Percentiles rank a stretch among this genome's conserved stretches.
Conservation (phyloP, 2,113 vertebrate genomes). For the Elachura formosa region DNA sequence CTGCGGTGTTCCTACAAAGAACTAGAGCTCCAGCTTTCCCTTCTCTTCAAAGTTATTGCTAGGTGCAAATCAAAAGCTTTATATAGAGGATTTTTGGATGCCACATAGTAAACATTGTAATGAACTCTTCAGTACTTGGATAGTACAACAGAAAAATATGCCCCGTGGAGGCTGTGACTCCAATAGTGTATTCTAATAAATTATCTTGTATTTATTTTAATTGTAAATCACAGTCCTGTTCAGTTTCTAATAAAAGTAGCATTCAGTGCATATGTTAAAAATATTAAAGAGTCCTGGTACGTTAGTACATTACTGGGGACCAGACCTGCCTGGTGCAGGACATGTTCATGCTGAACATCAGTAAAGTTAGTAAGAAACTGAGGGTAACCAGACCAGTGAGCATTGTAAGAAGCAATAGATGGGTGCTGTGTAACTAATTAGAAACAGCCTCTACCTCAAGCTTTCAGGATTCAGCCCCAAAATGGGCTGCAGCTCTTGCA, state of each 20-base stretch:
- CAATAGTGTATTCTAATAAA: background rate
- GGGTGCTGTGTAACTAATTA: background rate
- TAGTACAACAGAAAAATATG: background rate
- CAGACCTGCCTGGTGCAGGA: background rate
- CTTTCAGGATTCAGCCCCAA: background rate
- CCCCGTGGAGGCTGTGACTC: background rate
- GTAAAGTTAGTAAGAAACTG: background rate
- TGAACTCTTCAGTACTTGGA: background rate
- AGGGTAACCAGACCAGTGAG: background rate
- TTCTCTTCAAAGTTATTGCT: background rate
- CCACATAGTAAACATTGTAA: background rate
- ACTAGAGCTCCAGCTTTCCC: background rate
- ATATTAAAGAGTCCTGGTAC: background rate
- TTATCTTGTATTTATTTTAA: background rate
- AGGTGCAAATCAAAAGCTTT: background rate
- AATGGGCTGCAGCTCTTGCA: background rate
- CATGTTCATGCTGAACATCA: background rate
- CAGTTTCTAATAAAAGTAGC: background rate
- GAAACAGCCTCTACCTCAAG: background rate
- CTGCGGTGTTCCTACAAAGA: background rate
- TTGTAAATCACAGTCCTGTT: background rate
- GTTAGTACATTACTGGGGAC: accelerated
- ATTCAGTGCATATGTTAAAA: background rate
- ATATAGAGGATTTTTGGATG: background rate
- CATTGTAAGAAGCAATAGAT: background rate